Evolutionary conservation across 64 coral and sea anemone genomes (phyloP).

Genomic region (Montipora cactus): DNA sequence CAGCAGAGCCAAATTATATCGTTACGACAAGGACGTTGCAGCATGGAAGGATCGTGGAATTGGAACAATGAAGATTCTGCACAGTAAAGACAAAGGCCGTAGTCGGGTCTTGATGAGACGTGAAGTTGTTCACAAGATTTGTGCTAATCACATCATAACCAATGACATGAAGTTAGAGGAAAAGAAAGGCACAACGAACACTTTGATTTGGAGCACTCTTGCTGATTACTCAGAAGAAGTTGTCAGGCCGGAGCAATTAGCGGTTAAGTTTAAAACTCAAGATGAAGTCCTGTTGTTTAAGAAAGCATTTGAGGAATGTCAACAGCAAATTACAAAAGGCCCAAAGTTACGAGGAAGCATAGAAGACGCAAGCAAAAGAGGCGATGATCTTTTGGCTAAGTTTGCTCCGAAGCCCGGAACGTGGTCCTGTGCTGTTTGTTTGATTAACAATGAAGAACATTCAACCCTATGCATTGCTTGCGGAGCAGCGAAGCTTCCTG

Average conservation of each 20-base stretch:
- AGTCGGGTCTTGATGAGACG: conserved; percentile 94
- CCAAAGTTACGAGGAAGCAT: background rate
- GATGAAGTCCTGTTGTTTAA: conserved; percentile 77
- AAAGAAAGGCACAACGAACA: conserved; percentile 66
- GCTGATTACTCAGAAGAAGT: conserved; percentile 91
- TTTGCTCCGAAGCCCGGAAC: conserved; percentile 62
- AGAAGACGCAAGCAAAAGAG: background rate
- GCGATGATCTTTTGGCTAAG: conserved; percentile 20
- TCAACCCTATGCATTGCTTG: conserved; percentile 70
- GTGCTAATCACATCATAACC: conserved; percentile 95
- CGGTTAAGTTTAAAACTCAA: conserved; percentile 85
- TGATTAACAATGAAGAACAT: conserved; percentile 32
- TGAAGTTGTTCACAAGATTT: conserved; percentile 93
- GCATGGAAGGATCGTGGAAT: conserved; percentile 96
- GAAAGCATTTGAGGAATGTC: conserved; percentile 64
- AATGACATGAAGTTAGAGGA: conserved; percentile 81
- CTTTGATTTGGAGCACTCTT: conserved; percentile 79
- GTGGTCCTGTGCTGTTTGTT: conserved; percentile 74
- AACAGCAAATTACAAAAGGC: background rate
- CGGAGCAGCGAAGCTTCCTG: conserved; percentile 52
- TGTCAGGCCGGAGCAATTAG: conserved; percentile 88
- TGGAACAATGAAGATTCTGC: conserved; percentile 89
- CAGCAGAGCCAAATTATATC: conserved; percentile 93
- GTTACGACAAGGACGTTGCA: conserved; percentile 74
- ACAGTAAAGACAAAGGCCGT: conserved; percentile 47